Evolutionary conservation across 2,888 invertebrate genomes (phyloP).

Genomic region (Cheiracanthium punctorium): DNA sequence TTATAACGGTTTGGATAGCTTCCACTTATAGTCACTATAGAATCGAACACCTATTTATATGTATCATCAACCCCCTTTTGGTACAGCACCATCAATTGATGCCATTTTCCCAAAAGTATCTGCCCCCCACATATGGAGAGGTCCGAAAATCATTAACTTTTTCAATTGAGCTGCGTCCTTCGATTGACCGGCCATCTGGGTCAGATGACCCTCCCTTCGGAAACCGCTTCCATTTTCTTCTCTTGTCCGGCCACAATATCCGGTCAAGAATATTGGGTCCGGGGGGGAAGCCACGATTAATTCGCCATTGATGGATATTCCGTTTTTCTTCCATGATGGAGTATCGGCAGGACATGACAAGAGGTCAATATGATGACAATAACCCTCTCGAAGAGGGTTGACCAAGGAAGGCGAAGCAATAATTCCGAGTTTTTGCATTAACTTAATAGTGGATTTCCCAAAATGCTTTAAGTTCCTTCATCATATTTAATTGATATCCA

Average conservation of each 20-base stretch:
- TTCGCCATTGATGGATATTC: conserved; percentile 8
- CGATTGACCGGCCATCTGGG: conserved; percentile 30
- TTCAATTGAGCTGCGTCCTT: background rate
- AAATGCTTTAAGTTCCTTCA: too few relatives aligned
- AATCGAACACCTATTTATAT: too few relatives aligned
- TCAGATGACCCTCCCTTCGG: conserved; percentile 56
- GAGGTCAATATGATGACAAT: background rate
- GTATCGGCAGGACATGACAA: background rate
- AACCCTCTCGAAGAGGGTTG: background rate
- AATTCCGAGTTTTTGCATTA: too few relatives aligned
- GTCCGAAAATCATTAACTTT: conserved; percentile 5
- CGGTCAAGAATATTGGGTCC: conserved; percentile 32
- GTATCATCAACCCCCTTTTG: too few relatives aligned
- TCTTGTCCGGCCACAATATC: conserved; percentile 58
- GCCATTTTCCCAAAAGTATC: too few relatives aligned
- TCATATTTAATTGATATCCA: too few relatives aligned
- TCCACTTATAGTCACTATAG: too few relatives aligned
- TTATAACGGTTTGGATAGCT: too few relatives aligned
- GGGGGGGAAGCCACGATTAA: background rate
- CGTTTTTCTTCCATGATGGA: conserved; percentile 14
- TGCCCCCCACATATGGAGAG: background rate
- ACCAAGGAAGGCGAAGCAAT: background rate
- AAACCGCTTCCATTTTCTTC: conserved; percentile 45
- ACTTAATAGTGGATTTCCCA: too few relatives aligned
- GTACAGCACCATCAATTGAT: too few relatives aligned